Conservation (phyloP, 1,140 invertebrate species). For the Meteorus sp. region DNA sequence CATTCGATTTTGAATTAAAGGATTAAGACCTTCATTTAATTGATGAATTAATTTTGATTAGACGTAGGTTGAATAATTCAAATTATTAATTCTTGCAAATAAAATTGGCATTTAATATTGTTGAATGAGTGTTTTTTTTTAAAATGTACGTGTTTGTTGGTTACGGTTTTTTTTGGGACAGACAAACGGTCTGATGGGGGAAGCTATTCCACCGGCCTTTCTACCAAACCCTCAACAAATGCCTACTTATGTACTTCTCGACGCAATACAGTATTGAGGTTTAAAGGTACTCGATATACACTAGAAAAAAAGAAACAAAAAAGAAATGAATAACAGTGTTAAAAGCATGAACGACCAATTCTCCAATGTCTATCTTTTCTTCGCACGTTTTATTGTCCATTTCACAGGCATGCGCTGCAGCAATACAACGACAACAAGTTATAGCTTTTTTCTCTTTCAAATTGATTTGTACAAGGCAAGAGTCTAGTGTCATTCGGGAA, state of each 20-base stretch:
- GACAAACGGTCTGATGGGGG: constrained; percentile 60
- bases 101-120: constrained; percentile 2
- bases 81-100: background rate
- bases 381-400: background rate
- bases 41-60: too few relatives aligned
- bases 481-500: too few relatives aligned
- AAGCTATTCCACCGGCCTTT: constrained; percentile 60
- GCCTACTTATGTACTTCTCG: constrained; percentile 61
- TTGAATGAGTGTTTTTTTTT: constrained; percentile 26
- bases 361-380: background rate
- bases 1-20: too few relatives aligned
- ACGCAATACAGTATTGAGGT: constrained; percentile 61
- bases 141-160: constrained; percentile 39
- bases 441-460: background rate
- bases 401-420: background rate
- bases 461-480: too few relatives aligned
- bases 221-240: constrained; percentile 60
- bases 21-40: too few relatives aligned
- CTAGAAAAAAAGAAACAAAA: constrained; percentile 5
- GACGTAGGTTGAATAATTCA: too few relatives aligned
- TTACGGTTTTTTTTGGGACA: constrained; percentile 56
- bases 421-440: too few relatives aligned
- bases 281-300: constrained; percentile 51
- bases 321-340: background rate
- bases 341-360: too few relatives aligned